phyloP scores from a whole-genome alignment of 1,140 invertebrate species.

The Muscidifurax raptorellus region DNA sequence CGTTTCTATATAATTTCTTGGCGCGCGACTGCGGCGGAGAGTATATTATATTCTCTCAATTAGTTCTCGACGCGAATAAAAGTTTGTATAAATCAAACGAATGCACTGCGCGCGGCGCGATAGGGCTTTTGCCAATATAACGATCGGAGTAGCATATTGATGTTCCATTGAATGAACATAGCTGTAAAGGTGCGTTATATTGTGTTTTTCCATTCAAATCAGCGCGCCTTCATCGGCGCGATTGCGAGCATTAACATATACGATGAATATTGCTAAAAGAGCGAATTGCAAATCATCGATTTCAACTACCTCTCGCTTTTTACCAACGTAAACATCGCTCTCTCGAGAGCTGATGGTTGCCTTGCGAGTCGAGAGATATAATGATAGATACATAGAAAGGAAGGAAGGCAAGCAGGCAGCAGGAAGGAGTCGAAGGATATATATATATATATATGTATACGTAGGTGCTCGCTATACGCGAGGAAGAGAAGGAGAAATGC shows the following conservation, averaged over 20 bases:
- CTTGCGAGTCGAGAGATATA: background rate
- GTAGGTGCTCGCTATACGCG: background rate
- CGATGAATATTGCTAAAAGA: constrained; percentile 36
- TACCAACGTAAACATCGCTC: background rate
- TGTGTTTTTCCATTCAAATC: constrained; percentile 19
- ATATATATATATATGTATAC: background rate
- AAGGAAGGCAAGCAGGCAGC: background rate
- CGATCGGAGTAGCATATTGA: no score
- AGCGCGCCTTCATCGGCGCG: background rate
- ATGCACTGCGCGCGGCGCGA: background rate
- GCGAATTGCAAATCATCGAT: constrained; percentile 30
- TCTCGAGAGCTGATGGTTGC: no score
- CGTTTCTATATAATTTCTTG: no score
- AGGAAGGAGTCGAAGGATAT: background rate
- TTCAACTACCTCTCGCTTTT: background rate
- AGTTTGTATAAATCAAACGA: background rate
- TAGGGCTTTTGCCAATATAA: background rate
- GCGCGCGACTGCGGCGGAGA: no score
- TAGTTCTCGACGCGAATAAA: background rate
- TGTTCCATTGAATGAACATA: background rate
- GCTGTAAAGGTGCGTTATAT: background rate
- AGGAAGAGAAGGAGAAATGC: constrained; percentile 36
- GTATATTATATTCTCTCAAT: background rate
- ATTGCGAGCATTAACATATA: constrained; percentile 8
- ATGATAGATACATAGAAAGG: constrained; percentile 26